Base-by-base conservation (phyloP, 2,888 invertebrate genomes). In the Pedicia rivosa region DNA sequence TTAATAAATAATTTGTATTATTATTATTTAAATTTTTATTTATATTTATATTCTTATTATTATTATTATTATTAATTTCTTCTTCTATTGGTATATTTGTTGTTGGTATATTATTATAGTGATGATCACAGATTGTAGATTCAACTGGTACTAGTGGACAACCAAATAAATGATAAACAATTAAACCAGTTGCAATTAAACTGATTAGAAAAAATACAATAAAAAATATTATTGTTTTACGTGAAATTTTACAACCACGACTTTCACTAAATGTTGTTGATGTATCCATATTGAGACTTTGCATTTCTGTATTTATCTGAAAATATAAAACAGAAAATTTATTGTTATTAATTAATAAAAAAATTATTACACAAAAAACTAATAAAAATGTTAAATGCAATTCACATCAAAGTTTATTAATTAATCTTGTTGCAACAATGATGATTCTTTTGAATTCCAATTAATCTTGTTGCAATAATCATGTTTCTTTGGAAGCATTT, bases 141-240 rank as follows among this genome's bases (percentile, higher is more conserved):
- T 34, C 31, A 6, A 33, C 24, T 22, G 43, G 34, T 12, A 65
- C 59, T 37, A 66, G 62, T 2, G 71, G 67, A 46, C 78, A 78
- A 1, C 77, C 71, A 12, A 78, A 74, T 48, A 81, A 74, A 56
- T 79, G 78, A 55, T 82, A 81, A 15, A 82, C 80, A 44, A 83
- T 59, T 22, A 84, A 67, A 6, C 79, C 78, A 3, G 79, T 79
- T 29, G 73, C 74, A 17, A 80, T 65, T 34, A 82, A 54, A 7
- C 74, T 72, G 44, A 72, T 63, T 2, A 73, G 53, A 52, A 81
- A 78, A 42, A 77, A 66, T 27, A 73, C 59, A 4, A 67, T 64
- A 31, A 81, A 56, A 13, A 80, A 60, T 33, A 74, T 59, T 5
- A 70, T 68, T 10, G 77, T 68, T 41, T 72, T 70, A 46, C 71